Percentiles rank a stretch among this genome's conserved stretches.
These are phyloP conservation scores for Drosophila varians DNA, from an alignment of 1,140 invertebrate species.

Conservation along the genomic window DNA sequence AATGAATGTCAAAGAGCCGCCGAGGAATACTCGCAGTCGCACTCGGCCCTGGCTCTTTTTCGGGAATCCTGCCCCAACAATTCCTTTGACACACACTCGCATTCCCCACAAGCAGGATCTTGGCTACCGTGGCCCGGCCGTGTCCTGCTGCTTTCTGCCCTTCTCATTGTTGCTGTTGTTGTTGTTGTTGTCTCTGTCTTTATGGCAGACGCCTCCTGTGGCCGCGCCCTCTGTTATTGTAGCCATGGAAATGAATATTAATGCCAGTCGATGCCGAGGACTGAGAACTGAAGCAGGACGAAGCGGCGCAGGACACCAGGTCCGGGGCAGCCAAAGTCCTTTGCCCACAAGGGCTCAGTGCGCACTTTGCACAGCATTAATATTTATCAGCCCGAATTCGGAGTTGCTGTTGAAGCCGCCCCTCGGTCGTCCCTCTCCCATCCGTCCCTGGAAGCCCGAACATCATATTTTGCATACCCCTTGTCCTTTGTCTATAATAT, in stretches of 20 bases:
- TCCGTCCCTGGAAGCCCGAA: constrained; percentile 18
- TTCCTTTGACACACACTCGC: constrained; percentile 71
- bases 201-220: constrained; percentile 64
- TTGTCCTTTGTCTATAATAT: constrained; percentile 47
- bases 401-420: constrained; percentile 37
- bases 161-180: constrained; percentile 7
- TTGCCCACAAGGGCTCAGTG: constrained; percentile 78
- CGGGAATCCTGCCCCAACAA: constrained; percentile 51
- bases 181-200: constrained; percentile 46
- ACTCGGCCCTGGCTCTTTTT: constrained; percentile 1
- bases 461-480: constrained; percentile 66
- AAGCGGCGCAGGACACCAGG: constrained; percentile 3
- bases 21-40: constrained; percentile 12
- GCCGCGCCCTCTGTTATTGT: constrained; percentile 67
- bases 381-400: constrained; percentile 75
- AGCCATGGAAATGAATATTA: constrained; percentile 81
- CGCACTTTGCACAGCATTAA: constrained; percentile 77
- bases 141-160: constrained; percentile 10
- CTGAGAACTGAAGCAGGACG: background rate
- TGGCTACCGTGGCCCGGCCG: constrained; percentile 35
- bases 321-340: constrained; percentile 56
- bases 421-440: too few relatives aligned
- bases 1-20: constrained; percentile 78
- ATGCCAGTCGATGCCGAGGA: constrained; percentile 58
- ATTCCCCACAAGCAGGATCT: constrained; percentile 37